A percentile compares a stretch with the other conserved stretches of the same genome.
Evolutionary conservation across 2,113 vertebrate genomes (phyloP).

Genomic region (Cyanoramphus novaezelandiae): DNA sequence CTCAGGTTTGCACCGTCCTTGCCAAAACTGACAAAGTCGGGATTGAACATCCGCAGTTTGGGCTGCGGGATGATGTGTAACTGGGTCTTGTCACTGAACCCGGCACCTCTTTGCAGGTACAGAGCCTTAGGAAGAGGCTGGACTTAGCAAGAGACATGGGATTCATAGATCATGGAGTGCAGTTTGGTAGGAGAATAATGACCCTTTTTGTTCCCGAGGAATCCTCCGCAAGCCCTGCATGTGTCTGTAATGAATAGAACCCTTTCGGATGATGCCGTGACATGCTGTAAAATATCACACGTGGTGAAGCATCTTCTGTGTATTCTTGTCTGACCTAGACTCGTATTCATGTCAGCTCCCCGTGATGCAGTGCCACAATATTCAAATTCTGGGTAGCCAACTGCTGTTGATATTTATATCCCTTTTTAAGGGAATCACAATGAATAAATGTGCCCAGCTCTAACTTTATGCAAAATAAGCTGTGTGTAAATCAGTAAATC

Average conservation of each 20-base stretch:
- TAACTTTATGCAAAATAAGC: constrained; percentile 68
- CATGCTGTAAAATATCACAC: constrained; percentile 39
- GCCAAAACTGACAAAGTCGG: background rate
- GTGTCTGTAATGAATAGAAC: constrained; percentile 4
- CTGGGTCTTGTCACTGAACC: background rate
- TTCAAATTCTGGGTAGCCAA: constrained; percentile 64
- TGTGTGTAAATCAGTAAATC: constrained; percentile 67
- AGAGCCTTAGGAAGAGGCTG: background rate
- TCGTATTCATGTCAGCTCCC: constrained; percentile 34
- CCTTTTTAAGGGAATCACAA: constrained; percentile 64
- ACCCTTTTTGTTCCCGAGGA: background rate
- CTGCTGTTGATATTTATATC: constrained; percentile 73
- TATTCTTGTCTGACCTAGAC: background rate
- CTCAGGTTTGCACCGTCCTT: background rate
- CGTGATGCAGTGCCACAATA: constrained; percentile 49
- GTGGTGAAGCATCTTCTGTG: constrained; percentile 12
- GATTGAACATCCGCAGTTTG: background rate
- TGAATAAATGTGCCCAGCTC: constrained; percentile 55
- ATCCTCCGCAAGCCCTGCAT: background rate
- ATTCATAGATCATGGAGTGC: background rate
- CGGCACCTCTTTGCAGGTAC: background rate
- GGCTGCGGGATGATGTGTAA: background rate
- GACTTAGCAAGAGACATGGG: background rate
- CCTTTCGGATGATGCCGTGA: constrained; percentile 32
- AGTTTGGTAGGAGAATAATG: background rate